These are phyloP conservation scores for Gobio occitaniae DNA, from an alignment of 2,797 vertebrate species.

Conservation along the genomic window DNA sequence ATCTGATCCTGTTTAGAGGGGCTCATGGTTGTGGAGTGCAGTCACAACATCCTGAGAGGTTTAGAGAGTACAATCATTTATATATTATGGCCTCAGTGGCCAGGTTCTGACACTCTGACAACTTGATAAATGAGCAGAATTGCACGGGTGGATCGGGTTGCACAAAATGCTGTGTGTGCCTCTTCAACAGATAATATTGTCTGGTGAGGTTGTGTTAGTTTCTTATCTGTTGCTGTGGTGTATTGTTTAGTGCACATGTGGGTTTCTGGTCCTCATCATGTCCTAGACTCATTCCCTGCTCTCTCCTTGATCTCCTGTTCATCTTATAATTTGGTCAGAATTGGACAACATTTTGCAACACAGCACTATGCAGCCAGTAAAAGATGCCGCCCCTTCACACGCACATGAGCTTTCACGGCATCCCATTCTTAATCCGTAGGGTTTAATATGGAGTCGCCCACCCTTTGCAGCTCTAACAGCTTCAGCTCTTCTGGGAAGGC, in stretches of 20 bases:
- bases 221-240: neutral
- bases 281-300: neutral
- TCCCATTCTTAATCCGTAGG: too few species aligned
- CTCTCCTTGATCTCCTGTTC: neutral
- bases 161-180: neutral
- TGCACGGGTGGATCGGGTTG: neutral
- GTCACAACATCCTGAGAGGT: neutral
- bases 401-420: too few species aligned
- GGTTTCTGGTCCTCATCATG: neutral
- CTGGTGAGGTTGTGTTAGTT: too few species aligned
- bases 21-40: neutral
- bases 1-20: neutral
- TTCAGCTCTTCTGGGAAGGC: too few species aligned
- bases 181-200: neutral
- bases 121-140: neutral
- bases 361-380: neutral
- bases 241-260: neutral
- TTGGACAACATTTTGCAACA: neutral
- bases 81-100: neutral
- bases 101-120: neutral
- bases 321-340: neutral
- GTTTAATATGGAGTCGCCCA: too few species aligned
- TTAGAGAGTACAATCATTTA: neutral
- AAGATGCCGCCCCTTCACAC: neutral
- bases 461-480: too few species aligned